Evolutionary conservation across 2,113 vertebrate genomes (phyloP).

Genomic region (rat (Rattus norvegicus)): GRCr8 NC_086039.1:8331001-8331500

Average conservation of each 20-base stretch:
- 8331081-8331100: neutral
- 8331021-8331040: neutral
- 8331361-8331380: neutral
- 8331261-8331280: neutral
- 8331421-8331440: neutral
- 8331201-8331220: no score
- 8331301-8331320: neutral
- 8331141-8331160: neutral
- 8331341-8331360: neutral
- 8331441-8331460: neutral
- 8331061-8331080: neutral
- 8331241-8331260: neutral
- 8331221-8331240: neutral
- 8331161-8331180: neutral
- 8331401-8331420: neutral
- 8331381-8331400: no score
- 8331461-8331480: neutral
- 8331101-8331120: neutral
- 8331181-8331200: neutral
- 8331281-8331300: neutral
- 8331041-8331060: neutral
- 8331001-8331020: neutral
- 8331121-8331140: neutral
- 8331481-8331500: neutral
- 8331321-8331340: neutral